Conservation (phyloP, 2,797 vertebrate species). For the Sebastes taczanowskii region DNA sequence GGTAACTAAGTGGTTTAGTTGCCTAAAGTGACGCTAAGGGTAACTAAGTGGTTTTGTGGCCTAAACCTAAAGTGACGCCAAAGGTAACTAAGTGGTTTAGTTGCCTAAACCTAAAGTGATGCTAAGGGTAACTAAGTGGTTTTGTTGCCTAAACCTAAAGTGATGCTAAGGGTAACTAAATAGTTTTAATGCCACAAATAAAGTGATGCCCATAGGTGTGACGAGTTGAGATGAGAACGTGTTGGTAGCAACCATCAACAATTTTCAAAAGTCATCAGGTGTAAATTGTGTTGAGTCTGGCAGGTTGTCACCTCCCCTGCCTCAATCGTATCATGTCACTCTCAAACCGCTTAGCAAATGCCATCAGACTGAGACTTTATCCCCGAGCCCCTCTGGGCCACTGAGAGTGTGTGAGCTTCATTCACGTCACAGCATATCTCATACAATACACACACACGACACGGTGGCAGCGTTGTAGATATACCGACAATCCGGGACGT, state of each 20-base stretch:
- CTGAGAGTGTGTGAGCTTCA: constrained; percentile 12
- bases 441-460: neutral
- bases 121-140: too few species aligned
- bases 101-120: too few species aligned
- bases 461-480: constrained; percentile 1
- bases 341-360: constrained; percentile 1
- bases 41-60: too few species aligned
- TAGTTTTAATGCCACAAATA: too few species aligned
- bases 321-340: neutral
- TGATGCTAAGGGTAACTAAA: too few species aligned
- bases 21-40: too few species aligned
- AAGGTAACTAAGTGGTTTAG: too few species aligned
- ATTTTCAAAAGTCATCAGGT: neutral
- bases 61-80: too few species aligned
- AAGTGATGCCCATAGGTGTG: too few species aligned
- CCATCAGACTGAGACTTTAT: constrained; percentile 14
- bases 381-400: neutral
- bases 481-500: neutral
- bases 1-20: too few species aligned
- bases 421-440: constrained; percentile 12
- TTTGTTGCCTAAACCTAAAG: too few species aligned
- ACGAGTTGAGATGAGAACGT: too few species aligned
- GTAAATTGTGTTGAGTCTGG: neutral
- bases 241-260: neutral
- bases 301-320: neutral